Percentiles rank a stretch among this genome's conserved stretches.
Conservation (phyloP, 2,797 vertebrate genomes). For the Diceros bicornis region DNA sequence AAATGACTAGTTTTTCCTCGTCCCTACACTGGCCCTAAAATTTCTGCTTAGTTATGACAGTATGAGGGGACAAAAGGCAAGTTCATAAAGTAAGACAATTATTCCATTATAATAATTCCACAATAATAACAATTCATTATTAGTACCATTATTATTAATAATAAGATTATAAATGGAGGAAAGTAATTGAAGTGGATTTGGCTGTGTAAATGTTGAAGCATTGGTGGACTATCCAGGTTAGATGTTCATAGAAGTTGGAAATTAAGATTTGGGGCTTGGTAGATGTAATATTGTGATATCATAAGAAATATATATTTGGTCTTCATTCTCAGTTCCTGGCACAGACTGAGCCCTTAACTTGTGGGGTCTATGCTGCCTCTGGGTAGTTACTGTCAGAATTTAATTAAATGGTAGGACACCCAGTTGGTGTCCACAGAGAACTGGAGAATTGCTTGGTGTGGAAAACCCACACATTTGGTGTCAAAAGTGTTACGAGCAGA, state of each 20-base stretch:
- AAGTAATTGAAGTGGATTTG: not conserved
- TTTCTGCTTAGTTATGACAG: not conserved
- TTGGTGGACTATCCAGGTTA: not conserved
- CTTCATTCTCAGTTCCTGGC: not conserved
- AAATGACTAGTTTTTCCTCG: not conserved
- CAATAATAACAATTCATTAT: not conserved
- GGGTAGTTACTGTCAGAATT: not conserved
- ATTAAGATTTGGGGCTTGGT: not conserved
- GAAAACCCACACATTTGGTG: not conserved
- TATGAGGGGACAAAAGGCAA: not conserved
- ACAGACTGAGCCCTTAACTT: not conserved
- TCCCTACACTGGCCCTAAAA: not conserved
- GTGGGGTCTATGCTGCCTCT: not conserved
- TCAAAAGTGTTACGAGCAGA: not conserved
- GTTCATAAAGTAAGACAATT: constrained; percentile 24
- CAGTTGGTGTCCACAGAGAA: not conserved
- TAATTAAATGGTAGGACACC: not conserved
- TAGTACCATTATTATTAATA: not conserved
- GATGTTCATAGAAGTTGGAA: not conserved
- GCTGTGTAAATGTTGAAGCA: not conserved
- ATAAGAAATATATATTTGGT: not conserved
- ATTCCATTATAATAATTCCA: not conserved
- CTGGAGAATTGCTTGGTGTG: not conserved
- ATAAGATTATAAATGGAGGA: not conserved
- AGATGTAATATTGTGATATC: not conserved